Evolutionary conservation across 2,888 invertebrate genomes (phyloP).

Genomic region (Amphipoea oculea): DNA sequence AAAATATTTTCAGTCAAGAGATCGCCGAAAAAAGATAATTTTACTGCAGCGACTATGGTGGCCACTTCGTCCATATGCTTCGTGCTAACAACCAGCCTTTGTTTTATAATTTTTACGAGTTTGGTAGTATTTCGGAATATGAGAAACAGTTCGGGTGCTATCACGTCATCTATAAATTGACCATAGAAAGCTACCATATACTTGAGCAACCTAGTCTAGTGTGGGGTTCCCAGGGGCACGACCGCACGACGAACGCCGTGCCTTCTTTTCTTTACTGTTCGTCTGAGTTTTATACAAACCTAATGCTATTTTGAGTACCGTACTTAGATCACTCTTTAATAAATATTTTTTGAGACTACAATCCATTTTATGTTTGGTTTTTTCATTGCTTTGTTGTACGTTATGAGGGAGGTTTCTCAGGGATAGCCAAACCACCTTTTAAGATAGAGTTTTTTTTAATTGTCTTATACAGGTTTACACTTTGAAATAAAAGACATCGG

Average conservation of each 20-base stretch:
- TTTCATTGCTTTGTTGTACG: not conserved
- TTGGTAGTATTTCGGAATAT: constrained; percentile 26
- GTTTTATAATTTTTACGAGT: constrained; percentile 33
- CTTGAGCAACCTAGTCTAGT: not conserved
- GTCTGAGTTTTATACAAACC: not conserved
- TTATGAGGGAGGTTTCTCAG: too few relatives aligned
- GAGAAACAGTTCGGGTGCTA: constrained; percentile 1
- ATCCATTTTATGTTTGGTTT: too few relatives aligned
- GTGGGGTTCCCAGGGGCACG: not conserved
- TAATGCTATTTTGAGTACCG: not conserved
- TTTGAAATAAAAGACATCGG: too few relatives aligned
- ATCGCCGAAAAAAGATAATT: not conserved
- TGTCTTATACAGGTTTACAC: too few relatives aligned
- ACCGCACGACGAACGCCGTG: not conserved
- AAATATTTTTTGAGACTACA: not conserved
- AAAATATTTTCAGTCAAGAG: not conserved
- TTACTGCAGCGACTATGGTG: constrained; percentile 25
- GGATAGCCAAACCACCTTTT: too few relatives aligned
- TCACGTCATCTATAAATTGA: constrained; percentile 10
- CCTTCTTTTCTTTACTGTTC: not conserved
- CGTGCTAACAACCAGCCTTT: constrained; percentile 27
- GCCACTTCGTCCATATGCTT: constrained; percentile 46
- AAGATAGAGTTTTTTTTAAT: too few relatives aligned
- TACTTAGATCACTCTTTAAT: constrained; percentile 4
- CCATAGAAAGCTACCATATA: not conserved